Base-by-base conservation (phyloP, 2,797 vertebrate species). In the Ispidina lecontei region DNA sequence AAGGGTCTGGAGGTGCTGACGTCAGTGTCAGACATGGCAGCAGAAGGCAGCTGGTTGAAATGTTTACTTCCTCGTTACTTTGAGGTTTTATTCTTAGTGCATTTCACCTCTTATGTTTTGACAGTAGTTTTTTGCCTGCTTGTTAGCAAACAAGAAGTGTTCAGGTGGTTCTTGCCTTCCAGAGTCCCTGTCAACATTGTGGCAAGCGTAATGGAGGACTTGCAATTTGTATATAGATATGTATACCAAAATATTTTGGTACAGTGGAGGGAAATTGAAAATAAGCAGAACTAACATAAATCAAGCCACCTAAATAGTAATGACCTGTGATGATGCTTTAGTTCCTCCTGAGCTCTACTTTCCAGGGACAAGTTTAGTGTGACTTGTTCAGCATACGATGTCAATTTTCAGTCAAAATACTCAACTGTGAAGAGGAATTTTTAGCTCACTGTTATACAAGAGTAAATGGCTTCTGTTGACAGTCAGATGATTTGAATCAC, bases 401-500 rank as follows among this genome's bases (percentile, higher is more conserved):
- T 88, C 8, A 4, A 68, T 91, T 96, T 88, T 63, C 77, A 64
- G 51, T 83, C 68, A 87, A 84, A 90, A 91, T 59, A 20, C 28
- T 72, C 65, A 69, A 17, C 64, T 68, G 54, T 90, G 79, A 72
- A 77, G 58, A 79, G 87, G 46, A 71, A 56, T 78, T 92, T 93
- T 84, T 89, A 82, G 41, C 55, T 95, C 80, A 20, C 68, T 91
- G 44, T 91, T 89, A 44, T 14, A 73, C 72, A 90, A 94, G 44
- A 43, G 52, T 51, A 72, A 37, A 29, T 14, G 9, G 51, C 58
- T 79, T 88, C 83, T 90, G 84, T 63, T 92, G 83, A 84, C 71
- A 85, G 62, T 93, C 91, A 92, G 87, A 72, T 41, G 43, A 91
- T 73, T 78, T 84, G 52, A 81, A 62, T 95, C 93, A 64, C 89